These are phyloP conservation scores for Aythya baeri DNA, from an alignment of 2,113 vertebrate species.

Conservation along the genomic window DNA sequence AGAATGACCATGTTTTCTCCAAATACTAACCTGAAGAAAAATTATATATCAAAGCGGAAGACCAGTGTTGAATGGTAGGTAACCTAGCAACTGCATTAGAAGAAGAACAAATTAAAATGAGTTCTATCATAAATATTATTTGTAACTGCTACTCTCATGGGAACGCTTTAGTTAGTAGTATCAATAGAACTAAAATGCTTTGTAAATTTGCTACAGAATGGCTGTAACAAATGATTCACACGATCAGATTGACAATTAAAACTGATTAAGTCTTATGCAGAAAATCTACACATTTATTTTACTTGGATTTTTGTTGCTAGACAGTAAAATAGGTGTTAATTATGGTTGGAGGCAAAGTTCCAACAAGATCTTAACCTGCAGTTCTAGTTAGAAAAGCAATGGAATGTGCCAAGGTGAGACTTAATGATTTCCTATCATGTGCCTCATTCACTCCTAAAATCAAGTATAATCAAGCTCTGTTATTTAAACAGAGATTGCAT, in stretches of 20 bases:
- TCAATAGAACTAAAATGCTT: not conserved
- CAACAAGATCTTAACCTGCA: not conserved
- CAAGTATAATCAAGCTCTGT: not conserved
- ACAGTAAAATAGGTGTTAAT: not conserved
- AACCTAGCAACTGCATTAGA: not conserved
- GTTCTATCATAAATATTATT: not conserved
- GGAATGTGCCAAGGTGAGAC: not conserved
- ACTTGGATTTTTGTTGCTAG: not conserved
- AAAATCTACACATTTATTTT: not conserved
- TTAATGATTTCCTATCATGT: not conserved
- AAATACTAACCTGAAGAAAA: conserved; percentile 77
- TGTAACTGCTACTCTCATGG: not conserved
- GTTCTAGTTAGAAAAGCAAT: not conserved
- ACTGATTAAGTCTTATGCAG: not conserved
- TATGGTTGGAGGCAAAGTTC: not conserved
- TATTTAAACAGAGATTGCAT: not conserved
- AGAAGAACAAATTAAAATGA: not conserved
- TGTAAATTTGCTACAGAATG: not conserved
- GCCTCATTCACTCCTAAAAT: not conserved
- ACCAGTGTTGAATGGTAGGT: conserved; percentile 71
- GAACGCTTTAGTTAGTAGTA: not conserved
- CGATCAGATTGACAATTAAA: not conserved
- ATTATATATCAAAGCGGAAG: conserved; percentile 41
- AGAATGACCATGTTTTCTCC: conserved; percentile 84
- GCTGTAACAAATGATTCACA: not conserved